Evolutionary conservation across 2,888 invertebrate species (phyloP), one percentile per base, ranked within the genome.

Genomic region (Lasiommata megera): DNA sequence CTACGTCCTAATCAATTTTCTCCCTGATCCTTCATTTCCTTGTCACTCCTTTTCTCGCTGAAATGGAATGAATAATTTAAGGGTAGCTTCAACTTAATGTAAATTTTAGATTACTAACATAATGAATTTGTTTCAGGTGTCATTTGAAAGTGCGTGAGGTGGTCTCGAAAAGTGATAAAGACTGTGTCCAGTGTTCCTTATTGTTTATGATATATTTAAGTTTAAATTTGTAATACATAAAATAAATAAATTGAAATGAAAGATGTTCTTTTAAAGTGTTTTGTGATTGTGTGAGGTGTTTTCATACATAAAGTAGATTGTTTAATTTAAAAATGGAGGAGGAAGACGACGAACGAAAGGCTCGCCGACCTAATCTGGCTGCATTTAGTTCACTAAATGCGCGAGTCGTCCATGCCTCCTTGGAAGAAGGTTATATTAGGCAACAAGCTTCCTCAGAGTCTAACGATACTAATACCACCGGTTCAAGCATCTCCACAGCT

Each of bases 371-470:
- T 55, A 86, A 81, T 55, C 78, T 88, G 37, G 88, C 87, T 17
- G 75, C 83, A 36, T 80, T 85, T 52, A 80, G 84, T 62, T 79
- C 86, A 11, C 67, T 87, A 36, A 86, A 83, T 54, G 64, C 86
- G 7, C 82, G 87, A 11, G 79, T 83, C 43, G 82, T 79, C 40
- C 87, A 88, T 64, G 79, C 84, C 59, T 86, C 88, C 3, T 68
- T 88, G 50, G 89, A 90, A 68, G 88, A 88, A 63, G 73, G 79
- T 29, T 69, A 64, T 52, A 68, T 88, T 38, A 81, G 79, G 8
- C 82, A 83, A 66, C 88, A 88, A 68, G 92, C 88, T 2, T 93
- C 93, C 55, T 92, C 92, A 11, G 93, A 93, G 66, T 93, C 93
- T 5, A 84, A 78, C 62, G 93, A 93, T 67, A 92, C 92, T 58